Evolutionary conservation across 2,113 vertebrate genomes (phyloP).

Genomic region (Herpetotheres cachinnans): DNA sequence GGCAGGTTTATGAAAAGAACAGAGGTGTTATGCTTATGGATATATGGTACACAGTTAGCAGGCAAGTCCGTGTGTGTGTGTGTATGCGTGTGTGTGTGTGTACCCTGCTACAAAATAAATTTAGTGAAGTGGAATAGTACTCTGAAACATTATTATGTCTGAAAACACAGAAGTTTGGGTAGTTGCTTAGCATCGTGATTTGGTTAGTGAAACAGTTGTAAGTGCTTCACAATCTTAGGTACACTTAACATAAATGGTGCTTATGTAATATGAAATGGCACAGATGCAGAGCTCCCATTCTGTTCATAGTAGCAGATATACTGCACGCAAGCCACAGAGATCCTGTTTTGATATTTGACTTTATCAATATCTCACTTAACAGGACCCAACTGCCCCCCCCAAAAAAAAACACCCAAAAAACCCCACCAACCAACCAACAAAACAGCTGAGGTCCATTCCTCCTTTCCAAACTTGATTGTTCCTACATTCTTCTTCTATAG

Average conservation of each 20-base stretch:
- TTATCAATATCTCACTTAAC: neutral
- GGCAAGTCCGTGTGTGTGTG: neutral
- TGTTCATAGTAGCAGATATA: neutral
- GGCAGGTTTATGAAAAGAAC: neutral
- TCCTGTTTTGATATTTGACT: neutral
- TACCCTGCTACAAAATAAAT: neutral
- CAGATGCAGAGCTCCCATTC: neutral
- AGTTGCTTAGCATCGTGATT: accelerated
- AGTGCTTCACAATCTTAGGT: neutral
- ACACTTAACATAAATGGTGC: neutral
- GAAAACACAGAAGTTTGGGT: neutral
- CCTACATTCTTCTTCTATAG: neutral
- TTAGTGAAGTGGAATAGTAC: neutral
- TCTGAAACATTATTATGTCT: neutral
- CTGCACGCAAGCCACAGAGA: neutral
- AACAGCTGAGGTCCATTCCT: neutral
- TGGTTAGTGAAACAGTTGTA: neutral
- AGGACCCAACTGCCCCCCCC: neutral
- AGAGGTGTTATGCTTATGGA: neutral
- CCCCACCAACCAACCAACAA: too few species aligned
- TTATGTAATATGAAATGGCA: neutral
- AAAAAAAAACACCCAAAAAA: neutral
- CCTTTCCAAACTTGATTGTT: neutral
- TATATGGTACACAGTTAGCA: neutral
- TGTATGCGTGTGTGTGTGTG: neutral